Evolutionary conservation across 2,797 vertebrate species (phyloP).

Genomic region (Loriculus beryllinus): DNA sequence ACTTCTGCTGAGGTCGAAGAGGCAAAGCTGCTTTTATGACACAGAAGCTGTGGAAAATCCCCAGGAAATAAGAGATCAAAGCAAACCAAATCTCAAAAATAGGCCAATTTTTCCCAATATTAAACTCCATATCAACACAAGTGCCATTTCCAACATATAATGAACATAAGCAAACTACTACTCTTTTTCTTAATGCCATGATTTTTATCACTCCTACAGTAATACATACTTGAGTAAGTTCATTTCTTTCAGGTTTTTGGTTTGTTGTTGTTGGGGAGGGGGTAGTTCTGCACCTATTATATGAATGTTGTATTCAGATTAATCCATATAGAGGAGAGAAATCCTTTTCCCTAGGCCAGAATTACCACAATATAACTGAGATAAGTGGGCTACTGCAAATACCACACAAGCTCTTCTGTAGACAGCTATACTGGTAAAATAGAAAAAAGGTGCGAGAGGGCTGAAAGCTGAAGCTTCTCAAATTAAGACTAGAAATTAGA

Average conservation of each 20-base stretch:
- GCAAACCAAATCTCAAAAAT: slow-evolving; percentile 10
- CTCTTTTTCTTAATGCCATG: not conserved
- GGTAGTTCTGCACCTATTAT: not conserved
- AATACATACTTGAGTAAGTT: not conserved
- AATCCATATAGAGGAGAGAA: not conserved
- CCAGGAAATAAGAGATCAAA: slow-evolving; percentile 38
- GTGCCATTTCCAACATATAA: not conserved
- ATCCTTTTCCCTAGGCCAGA: not conserved
- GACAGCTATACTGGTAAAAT: not conserved
- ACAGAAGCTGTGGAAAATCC: slow-evolving; percentile 31
- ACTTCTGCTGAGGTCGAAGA: slow-evolving; percentile 2
- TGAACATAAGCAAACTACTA: not conserved
- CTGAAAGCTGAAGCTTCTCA: not conserved
- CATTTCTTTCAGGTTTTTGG: not conserved
- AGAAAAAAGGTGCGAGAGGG: not conserved
- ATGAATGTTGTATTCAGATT: not conserved
- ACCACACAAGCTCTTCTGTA: not conserved
- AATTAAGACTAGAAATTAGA: not conserved
- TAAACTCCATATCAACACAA: not conserved
- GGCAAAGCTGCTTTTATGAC: slow-evolving; percentile 11
- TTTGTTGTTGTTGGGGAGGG: not conserved
- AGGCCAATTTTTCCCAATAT: not conserved
- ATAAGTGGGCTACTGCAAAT: not conserved
- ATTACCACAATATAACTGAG: not conserved
- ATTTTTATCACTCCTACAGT: not conserved